phyloP scores from a whole-genome alignment of 2,113 vertebrate species.

The Polypterus bichir region DNA sequence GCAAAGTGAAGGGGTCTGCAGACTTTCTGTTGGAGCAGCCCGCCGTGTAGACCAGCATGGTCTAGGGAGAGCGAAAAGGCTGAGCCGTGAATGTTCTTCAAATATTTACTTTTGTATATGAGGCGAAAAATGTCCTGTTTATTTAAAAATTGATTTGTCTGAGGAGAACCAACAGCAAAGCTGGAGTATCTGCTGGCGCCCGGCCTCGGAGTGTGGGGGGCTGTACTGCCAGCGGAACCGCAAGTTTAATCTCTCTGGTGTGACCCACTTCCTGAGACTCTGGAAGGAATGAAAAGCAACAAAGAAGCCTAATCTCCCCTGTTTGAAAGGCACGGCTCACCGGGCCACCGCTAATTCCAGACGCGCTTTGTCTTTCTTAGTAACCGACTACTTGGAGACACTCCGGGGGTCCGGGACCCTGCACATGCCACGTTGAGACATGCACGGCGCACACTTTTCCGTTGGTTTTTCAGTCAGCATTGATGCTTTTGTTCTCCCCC shows the following conservation, averaged over 20 bases:
- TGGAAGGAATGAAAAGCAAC: constrained; percentile 22
- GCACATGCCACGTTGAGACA: too few relatives aligned
- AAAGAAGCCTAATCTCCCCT: constrained; percentile 1
- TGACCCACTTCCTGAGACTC: constrained; percentile 22
- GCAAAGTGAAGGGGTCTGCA: too few relatives aligned
- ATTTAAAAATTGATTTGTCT: constrained; percentile 30
- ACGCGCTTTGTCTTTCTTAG: too few relatives aligned
- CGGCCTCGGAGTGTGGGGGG: constrained; percentile 13
- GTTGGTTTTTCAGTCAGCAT: too few relatives aligned
- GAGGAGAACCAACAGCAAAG: constrained; percentile 20
- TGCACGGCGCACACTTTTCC: too few relatives aligned
- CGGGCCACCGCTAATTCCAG: background rate
- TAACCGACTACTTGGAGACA: too few relatives aligned
- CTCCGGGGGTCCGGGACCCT: too few relatives aligned
- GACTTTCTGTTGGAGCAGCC: too few relatives aligned
- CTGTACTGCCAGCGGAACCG: constrained; percentile 24
- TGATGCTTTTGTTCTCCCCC: too few relatives aligned
- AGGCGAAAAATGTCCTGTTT: constrained; percentile 35
- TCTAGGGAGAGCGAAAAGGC: too few relatives aligned
- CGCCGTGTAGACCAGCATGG: too few relatives aligned
- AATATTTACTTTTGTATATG: constrained; percentile 37
- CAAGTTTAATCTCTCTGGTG: constrained; percentile 30
- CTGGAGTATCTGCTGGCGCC: constrained; percentile 31
- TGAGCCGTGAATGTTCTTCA: constrained; percentile 16
- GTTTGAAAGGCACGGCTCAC: constrained; percentile 6